phyloP scores from a whole-genome alignment of 2,888 invertebrate genomes.

The Rapana venosa region DNA sequence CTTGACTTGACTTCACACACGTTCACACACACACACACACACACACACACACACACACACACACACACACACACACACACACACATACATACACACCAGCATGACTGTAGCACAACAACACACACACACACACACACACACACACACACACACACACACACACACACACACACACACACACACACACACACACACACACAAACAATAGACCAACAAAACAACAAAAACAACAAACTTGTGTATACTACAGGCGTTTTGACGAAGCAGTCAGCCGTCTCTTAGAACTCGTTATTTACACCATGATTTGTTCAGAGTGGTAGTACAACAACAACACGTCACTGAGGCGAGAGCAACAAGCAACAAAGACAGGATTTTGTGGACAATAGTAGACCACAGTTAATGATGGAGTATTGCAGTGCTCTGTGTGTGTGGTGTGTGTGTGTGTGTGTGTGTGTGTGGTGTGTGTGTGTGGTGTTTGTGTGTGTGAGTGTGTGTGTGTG shows the following conservation, averaged over 20 bases:
- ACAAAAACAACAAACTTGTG: not conserved
- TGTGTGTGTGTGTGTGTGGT: no score
- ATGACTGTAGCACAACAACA: not conserved
- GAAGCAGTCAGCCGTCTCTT: no score
- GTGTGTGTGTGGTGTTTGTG: no score
- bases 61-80: conserved; percentile 2
- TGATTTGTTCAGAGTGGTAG: no score
- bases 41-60: not conserved
- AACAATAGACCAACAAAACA: not conserved
- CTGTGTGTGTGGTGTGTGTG: no score
- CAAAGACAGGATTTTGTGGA: no score
- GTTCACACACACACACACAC: not conserved
- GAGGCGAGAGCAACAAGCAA: no score
- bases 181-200: conserved; percentile 19
- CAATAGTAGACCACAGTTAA: no score
- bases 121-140: conserved; percentile 18
- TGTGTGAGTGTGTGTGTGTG: no score
- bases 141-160: conserved; percentile 13
- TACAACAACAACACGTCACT: not conserved
- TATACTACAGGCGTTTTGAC: not conserved
- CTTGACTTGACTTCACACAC: no score
- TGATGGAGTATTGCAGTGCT: no score
- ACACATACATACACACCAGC: not conserved
- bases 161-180: conserved; percentile 18
- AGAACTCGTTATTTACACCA: not conserved